phyloP scores from a whole-genome alignment of 2,888 invertebrate genomes.

The Clanis bilineata region DNA sequence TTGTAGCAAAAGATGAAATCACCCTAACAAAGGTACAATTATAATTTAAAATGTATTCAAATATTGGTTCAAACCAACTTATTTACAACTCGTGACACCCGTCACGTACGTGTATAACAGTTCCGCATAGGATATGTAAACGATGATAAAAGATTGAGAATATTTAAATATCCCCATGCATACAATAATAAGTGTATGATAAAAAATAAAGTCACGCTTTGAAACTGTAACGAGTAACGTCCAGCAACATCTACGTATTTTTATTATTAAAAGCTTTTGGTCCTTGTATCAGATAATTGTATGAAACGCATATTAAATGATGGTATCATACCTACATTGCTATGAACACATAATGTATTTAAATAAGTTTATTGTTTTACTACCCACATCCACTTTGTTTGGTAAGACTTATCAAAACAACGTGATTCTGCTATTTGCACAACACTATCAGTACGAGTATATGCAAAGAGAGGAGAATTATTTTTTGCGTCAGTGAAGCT shows the following conservation, averaged over 20 bases:
- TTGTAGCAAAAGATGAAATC: not conserved
- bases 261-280: not conserved
- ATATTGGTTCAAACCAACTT: slow-evolving; percentile 20
- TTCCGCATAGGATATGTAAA: slow-evolving; percentile 26
- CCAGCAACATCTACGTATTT: not conserved
- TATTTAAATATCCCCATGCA: not conserved
- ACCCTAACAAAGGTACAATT: not conserved
- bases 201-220: slow-evolving; percentile 1
- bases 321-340: not conserved
- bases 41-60: slow-evolving; percentile 1
- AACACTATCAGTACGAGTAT: slow-evolving; percentile 35
- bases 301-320: not conserved
- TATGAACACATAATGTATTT: not conserved
- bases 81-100: slow-evolving; percentile 28
- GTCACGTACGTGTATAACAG: slow-evolving; percentile 25
- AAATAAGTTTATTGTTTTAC: not conserved
- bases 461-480: slow-evolving; percentile 26
- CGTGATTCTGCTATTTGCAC: slow-evolving; percentile 36
- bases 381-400: slow-evolving; percentile 28
- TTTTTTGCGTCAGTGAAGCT: slow-evolving; percentile 26
- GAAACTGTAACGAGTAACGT: not conserved
- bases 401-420: slow-evolving; percentile 35
- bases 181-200: not conserved
- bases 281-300: not conserved
- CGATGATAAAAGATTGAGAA: slow-evolving; percentile 14